Base-by-base conservation (phyloP, 2,797 vertebrate species). In the Loriculus beryllinus region DNA sequence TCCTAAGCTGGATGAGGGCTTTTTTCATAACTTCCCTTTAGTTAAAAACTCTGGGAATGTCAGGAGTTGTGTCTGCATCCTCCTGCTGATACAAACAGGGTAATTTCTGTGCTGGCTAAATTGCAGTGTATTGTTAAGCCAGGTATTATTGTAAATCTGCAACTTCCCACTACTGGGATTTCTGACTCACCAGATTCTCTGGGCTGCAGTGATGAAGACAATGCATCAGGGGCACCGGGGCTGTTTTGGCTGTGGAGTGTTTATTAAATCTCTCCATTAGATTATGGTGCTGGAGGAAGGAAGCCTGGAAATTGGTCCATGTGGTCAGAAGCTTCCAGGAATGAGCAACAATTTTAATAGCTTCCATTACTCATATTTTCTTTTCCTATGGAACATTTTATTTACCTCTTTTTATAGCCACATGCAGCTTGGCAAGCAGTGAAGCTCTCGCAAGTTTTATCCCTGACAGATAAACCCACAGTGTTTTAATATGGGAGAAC, bases 291-390 rank as follows among this genome's bases (percentile, higher is more conserved):
- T 77, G 77, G 71, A 95, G 94, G 95, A 93, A 95, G 95, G 92
- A 92, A 95, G 94, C 31, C 89, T 94, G 86, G 37, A 88, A 95
- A 92, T 79, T 57, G 81, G 74, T 79, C 80, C 12, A 1, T 87
- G 68, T 62, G 31, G 33, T 79, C 85, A 92, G 77, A 67, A 51
- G 91, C 81, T 96, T 95, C 71, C 95, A 86, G 83, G 83, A 96
- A 96, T 45, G 51, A 69, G 40, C 75, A 81, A 79, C 47, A 80
- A 62, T 81, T 93, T 89, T 93, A 82, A 76, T 63, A 78, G 59
- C 84, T 93, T 88, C 91, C 48, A 83, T 90, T 96, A 88, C 60
- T 91, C 92, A 71, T 72, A 56, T 42, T 91, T 96, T 94, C 85
- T 93, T 83, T 94, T 95, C 59, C 91, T 95, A 63, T 86, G 91